Conservation (phyloP, 2,113 vertebrate species). For the Muscicapa adusta region DNA sequence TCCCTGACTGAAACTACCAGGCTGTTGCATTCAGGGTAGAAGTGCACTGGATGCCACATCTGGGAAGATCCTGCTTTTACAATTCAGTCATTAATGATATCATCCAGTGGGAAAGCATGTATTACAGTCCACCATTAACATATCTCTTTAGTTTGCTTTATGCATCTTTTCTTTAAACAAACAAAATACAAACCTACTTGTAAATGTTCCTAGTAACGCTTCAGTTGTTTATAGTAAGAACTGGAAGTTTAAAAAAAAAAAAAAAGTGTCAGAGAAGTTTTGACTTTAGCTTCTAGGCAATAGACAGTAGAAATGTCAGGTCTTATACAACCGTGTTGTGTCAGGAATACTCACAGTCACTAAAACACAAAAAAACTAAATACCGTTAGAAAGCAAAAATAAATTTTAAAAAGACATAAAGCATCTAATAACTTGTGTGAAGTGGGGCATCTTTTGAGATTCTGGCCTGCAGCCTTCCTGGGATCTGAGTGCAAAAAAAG, state of each 20-base stretch:
- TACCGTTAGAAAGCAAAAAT: background rate
- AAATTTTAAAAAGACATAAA: background rate
- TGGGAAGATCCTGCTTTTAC: background rate
- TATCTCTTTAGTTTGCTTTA: background rate
- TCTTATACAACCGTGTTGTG: constrained; percentile 4
- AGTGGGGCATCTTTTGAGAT: background rate
- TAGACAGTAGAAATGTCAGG: background rate
- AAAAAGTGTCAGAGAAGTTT: background rate
- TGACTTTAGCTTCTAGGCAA: constrained; percentile 2
- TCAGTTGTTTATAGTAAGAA: background rate
- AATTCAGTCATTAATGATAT: background rate
- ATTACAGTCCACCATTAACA: rapidly evolving
- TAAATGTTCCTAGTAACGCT: background rate
- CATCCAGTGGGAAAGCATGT: background rate
- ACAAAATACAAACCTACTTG: background rate
- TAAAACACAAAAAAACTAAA: background rate
- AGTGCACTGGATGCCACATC: rapidly evolving
- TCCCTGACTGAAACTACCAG: background rate
- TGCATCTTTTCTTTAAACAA: background rate
- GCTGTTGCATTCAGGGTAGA: background rate
- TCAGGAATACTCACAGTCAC: constrained; percentile 3
- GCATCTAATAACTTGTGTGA: background rate
- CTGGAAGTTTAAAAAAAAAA: background rate
- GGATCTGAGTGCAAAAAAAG: background rate
- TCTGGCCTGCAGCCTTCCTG: background rate